These are phyloP conservation scores for Halcyon smyrnensis DNA, from an alignment of 2,797 vertebrate genomes.

Conservation along the genomic window DNA sequence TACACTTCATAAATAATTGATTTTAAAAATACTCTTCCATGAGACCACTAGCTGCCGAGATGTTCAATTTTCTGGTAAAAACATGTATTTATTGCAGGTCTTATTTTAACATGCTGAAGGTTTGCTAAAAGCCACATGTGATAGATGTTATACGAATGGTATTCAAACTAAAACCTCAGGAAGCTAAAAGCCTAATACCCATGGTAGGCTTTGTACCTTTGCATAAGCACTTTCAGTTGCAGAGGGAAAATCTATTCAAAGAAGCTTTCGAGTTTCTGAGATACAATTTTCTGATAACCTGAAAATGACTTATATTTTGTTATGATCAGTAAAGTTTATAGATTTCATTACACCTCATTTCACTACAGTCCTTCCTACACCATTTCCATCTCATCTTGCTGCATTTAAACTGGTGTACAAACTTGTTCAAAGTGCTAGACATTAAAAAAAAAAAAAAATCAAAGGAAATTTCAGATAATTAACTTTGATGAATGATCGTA, in stretches of 20 bases:
- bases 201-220: constrained; percentile 54
- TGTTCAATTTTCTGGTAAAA: constrained; percentile 74
- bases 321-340: constrained; percentile 42
- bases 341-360: constrained; percentile 39
- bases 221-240: constrained; percentile 41
- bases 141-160: constrained; percentile 60
- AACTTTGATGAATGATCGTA: constrained; percentile 75
- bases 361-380: background rate
- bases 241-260: constrained; percentile 50
- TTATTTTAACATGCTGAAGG: constrained; percentile 68
- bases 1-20: constrained; percentile 81
- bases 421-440: constrained; percentile 66
- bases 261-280: constrained; percentile 19
- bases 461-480: constrained; percentile 75
- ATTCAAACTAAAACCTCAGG: constrained; percentile 62
- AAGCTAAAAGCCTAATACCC: constrained; percentile 48
- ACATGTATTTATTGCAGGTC: constrained; percentile 73
- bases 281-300: constrained; percentile 43
- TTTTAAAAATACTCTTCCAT: constrained; percentile 66
- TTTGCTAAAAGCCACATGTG: constrained; percentile 73
- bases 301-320: constrained; percentile 34
- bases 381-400: constrained; percentile 51
- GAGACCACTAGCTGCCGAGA: constrained; percentile 68
- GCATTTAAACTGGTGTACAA: constrained; percentile 60
- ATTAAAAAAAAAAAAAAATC: constrained; percentile 57